Evolutionary conservation across 2,888 invertebrate genomes (phyloP).

Genomic region (Hetaerina titia): DNA sequence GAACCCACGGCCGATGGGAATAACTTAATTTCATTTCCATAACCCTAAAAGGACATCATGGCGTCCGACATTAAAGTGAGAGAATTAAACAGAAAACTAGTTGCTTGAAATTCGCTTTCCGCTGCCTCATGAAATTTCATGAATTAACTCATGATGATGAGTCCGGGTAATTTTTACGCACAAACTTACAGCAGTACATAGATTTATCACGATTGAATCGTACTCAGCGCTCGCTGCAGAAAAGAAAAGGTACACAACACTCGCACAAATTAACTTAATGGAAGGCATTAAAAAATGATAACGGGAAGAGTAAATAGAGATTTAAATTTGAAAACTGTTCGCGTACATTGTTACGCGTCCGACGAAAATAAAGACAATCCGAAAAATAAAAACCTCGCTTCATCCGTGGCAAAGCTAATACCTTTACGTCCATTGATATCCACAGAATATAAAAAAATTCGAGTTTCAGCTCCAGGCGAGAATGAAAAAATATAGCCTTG

Average conservation of each 20-base stretch:
- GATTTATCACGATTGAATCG: neutral
- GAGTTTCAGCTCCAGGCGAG: no score
- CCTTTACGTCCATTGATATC: neutral
- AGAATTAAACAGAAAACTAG: neutral
- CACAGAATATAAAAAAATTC: no score
- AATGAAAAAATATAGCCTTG: no score
- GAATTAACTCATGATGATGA: neutral
- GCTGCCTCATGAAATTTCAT: neutral
- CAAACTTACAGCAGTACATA: neutral
- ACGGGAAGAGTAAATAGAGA: neutral
- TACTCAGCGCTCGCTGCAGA: neutral
- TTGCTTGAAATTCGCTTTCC: neutral
- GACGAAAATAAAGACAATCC: neutral
- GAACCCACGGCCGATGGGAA: neutral
- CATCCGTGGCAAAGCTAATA: neutral
- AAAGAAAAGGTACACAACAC: neutral
- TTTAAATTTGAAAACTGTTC: neutral
- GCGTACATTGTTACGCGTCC: neutral
- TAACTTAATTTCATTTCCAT: neutral
- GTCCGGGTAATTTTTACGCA: neutral
- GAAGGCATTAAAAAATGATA: conserved; percentile 4
- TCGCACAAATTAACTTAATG: neutral
- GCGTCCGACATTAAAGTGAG: neutral
- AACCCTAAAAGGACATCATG: neutral
- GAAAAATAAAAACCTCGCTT: neutral